Evolutionary conservation across 1,140 invertebrate genomes (phyloP), one percentile per base, ranked within the genome.

Genomic region (Parapsyche elsis): DNA sequence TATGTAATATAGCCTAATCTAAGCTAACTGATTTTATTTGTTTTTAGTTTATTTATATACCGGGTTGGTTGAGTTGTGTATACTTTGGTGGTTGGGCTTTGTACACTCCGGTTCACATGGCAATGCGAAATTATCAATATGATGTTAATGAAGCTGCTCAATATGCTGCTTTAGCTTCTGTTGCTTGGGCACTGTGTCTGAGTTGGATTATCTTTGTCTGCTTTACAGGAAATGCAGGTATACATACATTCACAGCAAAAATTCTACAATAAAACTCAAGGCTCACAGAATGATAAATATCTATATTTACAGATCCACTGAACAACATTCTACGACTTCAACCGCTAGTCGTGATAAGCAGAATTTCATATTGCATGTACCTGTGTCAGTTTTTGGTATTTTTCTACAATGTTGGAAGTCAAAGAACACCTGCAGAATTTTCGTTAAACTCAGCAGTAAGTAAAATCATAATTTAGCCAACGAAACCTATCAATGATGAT

Each of bases 281-380:
- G 2, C 38, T 14, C 38, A n/a, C 30, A 23, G 38, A 53, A 4
- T 53, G 10, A 53, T 53, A 1, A 53, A 1, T 59, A 57, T 71
- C 73, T 21, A 76, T 79, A 81, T 71, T 71, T 85, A 59, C 84
- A 94, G 93, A 92, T 80, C 85, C 90, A 30, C 85, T 95, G 21
- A 92, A 93, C 74, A 88, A 84, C 74, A 84, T 95, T n/a, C 86
- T 95, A 0, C 92, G 92, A n/a, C 91, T 90, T 85, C 89, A 91
- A 49, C 90, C 90, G 67, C 87, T 94, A 77, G 86, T 92, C 9
- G 86, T 94, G 9, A 89, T 95, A 57, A 93, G 93, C 81, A 90
- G 92, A 80, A 87, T 95, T 49, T 94, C 94, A 0, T 95, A 95
- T 81, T 90, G 91, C 0, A 87, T 94, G n/a, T 96, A 95, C 83